A percentile compares a stretch with the other conserved stretches of the same genome.
Evolutionary conservation across 2,888 invertebrate genomes (phyloP).

Genomic region (Coelopa pilipes): DNA sequence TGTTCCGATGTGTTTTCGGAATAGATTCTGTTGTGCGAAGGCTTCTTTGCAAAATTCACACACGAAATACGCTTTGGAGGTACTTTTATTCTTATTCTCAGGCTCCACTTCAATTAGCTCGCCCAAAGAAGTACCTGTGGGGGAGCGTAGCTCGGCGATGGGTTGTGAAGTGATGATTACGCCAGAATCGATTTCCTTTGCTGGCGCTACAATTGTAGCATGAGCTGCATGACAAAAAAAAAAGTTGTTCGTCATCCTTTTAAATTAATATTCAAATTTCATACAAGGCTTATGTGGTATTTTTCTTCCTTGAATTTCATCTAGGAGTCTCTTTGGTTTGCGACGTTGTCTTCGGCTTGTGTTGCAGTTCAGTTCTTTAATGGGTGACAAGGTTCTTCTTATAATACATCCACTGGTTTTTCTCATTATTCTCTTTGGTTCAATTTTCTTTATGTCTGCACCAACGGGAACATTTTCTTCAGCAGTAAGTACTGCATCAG

Average conservation of each 20-base stretch:
- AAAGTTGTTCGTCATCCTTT: not conserved
- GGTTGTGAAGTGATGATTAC: conserved; percentile 33
- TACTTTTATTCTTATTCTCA: not conserved
- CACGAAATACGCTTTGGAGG: conserved; percentile 27
- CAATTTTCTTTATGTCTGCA: conserved; percentile 11
- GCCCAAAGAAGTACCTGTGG: conserved; percentile 31
- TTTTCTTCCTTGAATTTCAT: conserved; percentile 21
- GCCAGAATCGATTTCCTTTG: conserved; percentile 61
- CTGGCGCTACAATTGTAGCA: conserved; percentile 72
- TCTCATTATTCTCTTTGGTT: not conserved
- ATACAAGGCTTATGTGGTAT: not conserved
- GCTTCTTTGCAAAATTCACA: conserved; percentile 69
- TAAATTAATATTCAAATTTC: not conserved
- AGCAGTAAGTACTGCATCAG: not conserved
- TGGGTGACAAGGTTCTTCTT: not conserved
- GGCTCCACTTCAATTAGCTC: conserved; percentile 36
- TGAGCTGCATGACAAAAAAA: not conserved
- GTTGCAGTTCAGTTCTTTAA: conserved; percentile 42
- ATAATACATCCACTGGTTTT: not conserved
- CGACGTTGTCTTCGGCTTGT: conserved; percentile 31
- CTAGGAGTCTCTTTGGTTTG: conserved; percentile 68
- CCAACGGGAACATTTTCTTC: not conserved
- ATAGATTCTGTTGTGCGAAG: conserved; percentile 68
- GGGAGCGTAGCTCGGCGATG: conserved; percentile 39
- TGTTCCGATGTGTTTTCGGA: conserved; percentile 71